phyloP scores from a whole-genome alignment of 2,888 invertebrate species.

The Spialia ferax region DNA sequence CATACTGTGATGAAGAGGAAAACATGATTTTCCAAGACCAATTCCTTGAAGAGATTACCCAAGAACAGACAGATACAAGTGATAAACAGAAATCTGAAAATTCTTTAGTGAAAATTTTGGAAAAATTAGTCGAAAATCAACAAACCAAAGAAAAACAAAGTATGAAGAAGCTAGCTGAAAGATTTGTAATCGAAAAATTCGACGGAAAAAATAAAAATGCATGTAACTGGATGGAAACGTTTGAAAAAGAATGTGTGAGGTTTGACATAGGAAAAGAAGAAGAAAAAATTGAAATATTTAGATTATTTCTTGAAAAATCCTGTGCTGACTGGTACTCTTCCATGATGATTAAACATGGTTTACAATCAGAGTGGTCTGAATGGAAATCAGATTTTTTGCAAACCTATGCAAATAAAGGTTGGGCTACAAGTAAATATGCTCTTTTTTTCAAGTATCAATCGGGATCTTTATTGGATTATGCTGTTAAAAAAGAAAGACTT shows the following conservation, averaged over 20 bases:
- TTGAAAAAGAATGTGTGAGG: slow-evolving; percentile 51
- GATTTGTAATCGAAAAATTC: slow-evolving; percentile 53
- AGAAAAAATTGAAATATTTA: slow-evolving; percentile 50
- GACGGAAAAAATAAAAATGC: slow-evolving; percentile 46
- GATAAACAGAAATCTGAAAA: background rate
- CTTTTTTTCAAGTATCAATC: slow-evolving; percentile 49
- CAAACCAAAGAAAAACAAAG: slow-evolving; percentile 43
- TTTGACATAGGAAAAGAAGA: slow-evolving; percentile 46
- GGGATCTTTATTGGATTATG: slow-evolving; percentile 53
- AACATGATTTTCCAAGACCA: slow-evolving; percentile 42
- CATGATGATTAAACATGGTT: slow-evolving; percentile 7
- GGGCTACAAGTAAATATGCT: slow-evolving; percentile 48
- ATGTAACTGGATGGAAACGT: slow-evolving; percentile 50
- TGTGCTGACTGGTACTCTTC: slow-evolving; percentile 35
- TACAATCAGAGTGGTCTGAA: slow-evolving; percentile 4
- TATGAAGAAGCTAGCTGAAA: slow-evolving; percentile 47
- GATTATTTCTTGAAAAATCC: slow-evolving; percentile 47
- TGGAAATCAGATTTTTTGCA: slow-evolving; percentile 2
- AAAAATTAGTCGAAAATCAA: slow-evolving; percentile 46
- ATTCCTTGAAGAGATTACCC: slow-evolving; percentile 45
- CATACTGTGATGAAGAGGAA: slow-evolving; percentile 42
- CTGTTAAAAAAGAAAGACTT: slow-evolving; percentile 50
- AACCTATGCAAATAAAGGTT: slow-evolving; percentile 46
- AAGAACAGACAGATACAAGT: slow-evolving; percentile 9
- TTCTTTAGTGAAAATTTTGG: slow-evolving; percentile 40